Percentiles rank a stretch among this genome's conserved stretches.
phyloP scores from a whole-genome alignment of 2,113 vertebrate species.

The Leucosticte australis region DNA sequence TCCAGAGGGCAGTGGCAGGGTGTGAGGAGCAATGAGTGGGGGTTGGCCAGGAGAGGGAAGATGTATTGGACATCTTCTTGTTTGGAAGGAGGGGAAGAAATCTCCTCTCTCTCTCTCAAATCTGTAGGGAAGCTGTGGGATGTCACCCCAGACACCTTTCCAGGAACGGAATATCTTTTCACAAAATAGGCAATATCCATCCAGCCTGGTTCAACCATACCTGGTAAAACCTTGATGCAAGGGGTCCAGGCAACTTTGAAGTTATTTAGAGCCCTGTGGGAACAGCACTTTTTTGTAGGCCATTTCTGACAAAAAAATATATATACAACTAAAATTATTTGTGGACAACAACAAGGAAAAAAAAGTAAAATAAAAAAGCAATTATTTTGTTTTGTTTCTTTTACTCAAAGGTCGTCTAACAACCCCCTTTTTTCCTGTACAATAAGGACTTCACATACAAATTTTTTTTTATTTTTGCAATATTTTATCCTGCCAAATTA shows the following conservation, averaged over 20 bases:
- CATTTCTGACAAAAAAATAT: slow-evolving; percentile 80
- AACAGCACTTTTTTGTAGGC: slow-evolving; percentile 75
- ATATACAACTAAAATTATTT: slow-evolving; percentile 84
- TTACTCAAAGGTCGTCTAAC: slow-evolving; percentile 86
- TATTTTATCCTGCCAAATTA: slow-evolving; percentile 92
- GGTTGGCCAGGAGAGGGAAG: background rate
- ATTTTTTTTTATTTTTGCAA: slow-evolving; percentile 82
- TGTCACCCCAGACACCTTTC: slow-evolving; percentile 56
- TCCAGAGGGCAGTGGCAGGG: background rate
- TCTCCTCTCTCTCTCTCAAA: slow-evolving; percentile 47
- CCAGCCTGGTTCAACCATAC: slow-evolving; percentile 67
- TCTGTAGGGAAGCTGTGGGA: slow-evolving; percentile 52
- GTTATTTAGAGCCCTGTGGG: slow-evolving; percentile 68
- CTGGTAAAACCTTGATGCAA: slow-evolving; percentile 76
- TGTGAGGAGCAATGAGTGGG: background rate
- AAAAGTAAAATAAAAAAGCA: slow-evolving; percentile 80
- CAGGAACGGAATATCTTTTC: slow-evolving; percentile 57
- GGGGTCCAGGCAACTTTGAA: slow-evolving; percentile 68
- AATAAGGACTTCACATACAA: slow-evolving; percentile 92
- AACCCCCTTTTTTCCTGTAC: slow-evolving; percentile 86
- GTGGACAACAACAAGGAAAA: slow-evolving; percentile 58
- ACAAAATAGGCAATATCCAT: slow-evolving; percentile 55
- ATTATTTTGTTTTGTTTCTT: slow-evolving; percentile 76
- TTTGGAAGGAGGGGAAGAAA: slow-evolving; percentile 1
- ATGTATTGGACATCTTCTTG: background rate